Base-by-base conservation (phyloP, 2,797 vertebrate genomes). In the Malacoraja senta region DNA sequence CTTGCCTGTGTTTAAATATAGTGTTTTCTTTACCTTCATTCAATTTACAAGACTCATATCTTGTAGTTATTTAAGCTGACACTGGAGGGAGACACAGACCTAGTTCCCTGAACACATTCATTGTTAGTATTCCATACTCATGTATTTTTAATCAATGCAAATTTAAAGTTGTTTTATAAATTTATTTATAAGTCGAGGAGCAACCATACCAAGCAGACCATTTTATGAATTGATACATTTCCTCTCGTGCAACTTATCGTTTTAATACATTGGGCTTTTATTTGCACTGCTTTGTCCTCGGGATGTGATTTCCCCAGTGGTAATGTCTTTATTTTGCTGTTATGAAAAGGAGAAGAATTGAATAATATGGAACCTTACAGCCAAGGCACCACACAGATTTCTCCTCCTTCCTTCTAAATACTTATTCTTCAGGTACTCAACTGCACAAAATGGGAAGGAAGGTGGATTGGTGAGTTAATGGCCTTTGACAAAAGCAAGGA, bases 111-210 rank as follows among this genome's bases (percentile, higher is more conserved):
- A 44, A 91, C 44, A 17, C 3, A 26, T 91, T 9, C 71, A 29
- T 53, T 29, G 24, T 24, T n/a, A 53, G n/a, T 53, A 29, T 72
- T 53, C 35, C 10, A 3, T 21, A 35, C 8, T 65, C 35, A 21
- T 79, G n/a, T 53, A 19, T 79, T 80, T 83, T 83, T 53, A 83
- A 83, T 83, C 80, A 83, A 83, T 83, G 32, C 35, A 91, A 74
- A 29, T 3, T 74, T 91, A 58, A 83, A 24, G 8, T 79, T 79
- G 3, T 83, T 91, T 26, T 8, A 44, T 86, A 8, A 86, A 17
- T 91, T 91, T 91, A 13, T 79, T 19, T 21, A 38, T 38, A n/a
- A n/a, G 38, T n/a, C 12, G 15, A 77, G 76, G n/a, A 79, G 77
- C n/a, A n/a, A n/a, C 29, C 21, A 38, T 21, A 12, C 24, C 10